Conservation (phyloP, 2,797 vertebrate species). For the Etheostoma nigrum region DNA sequence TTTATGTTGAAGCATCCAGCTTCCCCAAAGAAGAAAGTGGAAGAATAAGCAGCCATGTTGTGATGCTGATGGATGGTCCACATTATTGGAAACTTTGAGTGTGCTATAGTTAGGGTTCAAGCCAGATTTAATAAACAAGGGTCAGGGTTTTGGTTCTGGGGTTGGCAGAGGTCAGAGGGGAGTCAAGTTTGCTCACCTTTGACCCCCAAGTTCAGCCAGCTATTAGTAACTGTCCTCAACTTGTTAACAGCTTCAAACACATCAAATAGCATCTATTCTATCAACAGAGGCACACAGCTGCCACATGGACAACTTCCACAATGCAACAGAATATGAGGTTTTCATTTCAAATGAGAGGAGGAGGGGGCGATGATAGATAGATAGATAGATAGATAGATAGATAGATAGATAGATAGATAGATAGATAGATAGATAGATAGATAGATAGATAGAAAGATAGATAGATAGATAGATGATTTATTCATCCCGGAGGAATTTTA, state of each 20-base stretch:
- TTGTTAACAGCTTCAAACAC: conserved; percentile 11
- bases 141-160: conserved; percentile 21
- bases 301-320: not conserved
- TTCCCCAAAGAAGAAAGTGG: conserved; percentile 7
- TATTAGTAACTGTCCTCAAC: conserved; percentile 56
- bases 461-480: no score
- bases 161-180: conserved; percentile 33
- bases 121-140: not conserved
- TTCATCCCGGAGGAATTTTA: no score
- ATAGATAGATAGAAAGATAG: no score
- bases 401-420: no score
- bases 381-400: no score
- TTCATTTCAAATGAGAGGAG: no score
- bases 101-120: not conserved
- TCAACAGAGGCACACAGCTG: not conserved
- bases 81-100: not conserved
- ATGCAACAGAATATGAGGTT: not conserved
- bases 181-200: conserved; percentile 59
- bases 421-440: no score
- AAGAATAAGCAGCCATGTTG: conserved; percentile 17
- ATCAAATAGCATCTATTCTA: not conserved
- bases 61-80: conserved; percentile 29
- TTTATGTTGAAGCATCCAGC: conserved; percentile 32
- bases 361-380: no score
- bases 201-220: conserved; percentile 49